Conservation (phyloP, 2,888 invertebrate species). For the Heliconius charithonia region DNA sequence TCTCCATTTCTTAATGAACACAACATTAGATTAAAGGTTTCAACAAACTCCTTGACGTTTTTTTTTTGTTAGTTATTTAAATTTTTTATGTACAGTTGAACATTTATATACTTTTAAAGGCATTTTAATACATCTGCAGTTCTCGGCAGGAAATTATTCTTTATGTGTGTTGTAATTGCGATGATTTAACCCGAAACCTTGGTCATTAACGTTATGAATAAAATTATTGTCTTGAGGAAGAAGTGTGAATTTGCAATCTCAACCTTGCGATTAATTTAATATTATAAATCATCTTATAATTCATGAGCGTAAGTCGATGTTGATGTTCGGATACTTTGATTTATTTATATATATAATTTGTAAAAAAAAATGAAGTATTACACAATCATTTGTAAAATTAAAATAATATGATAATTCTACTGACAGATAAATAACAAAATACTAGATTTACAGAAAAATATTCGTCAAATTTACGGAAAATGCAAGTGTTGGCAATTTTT, state of each 20-base stretch:
- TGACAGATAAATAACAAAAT: too few relatives aligned
- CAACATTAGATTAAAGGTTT: conserved; percentile 4
- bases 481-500: too few relatives aligned
- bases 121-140: conserved; percentile 13
- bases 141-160: conserved; percentile 24
- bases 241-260: conserved; percentile 26
- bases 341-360: neutral
- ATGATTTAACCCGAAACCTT: conserved; percentile 29
- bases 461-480: too few relatives aligned
- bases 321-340: neutral
- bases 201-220: conserved; percentile 33
- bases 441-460: too few relatives aligned
- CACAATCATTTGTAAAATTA: neutral
- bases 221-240: conserved; percentile 33
- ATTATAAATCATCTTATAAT: conserved; percentile 17
- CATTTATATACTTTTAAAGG: conserved; percentile 22
- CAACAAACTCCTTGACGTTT: neutral
- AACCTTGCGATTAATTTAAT: conserved; percentile 30
- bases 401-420: neutral
- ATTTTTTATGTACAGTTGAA: neutral
- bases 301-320: neutral
- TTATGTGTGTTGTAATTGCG: conserved; percentile 23
- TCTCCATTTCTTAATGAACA: neutral
- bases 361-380: neutral
- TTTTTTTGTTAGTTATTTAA: conserved; percentile 1